Evolutionary conservation across 2,113 vertebrate genomes (phyloP).

Genomic region (Edolisoma coerulescens): DNA sequence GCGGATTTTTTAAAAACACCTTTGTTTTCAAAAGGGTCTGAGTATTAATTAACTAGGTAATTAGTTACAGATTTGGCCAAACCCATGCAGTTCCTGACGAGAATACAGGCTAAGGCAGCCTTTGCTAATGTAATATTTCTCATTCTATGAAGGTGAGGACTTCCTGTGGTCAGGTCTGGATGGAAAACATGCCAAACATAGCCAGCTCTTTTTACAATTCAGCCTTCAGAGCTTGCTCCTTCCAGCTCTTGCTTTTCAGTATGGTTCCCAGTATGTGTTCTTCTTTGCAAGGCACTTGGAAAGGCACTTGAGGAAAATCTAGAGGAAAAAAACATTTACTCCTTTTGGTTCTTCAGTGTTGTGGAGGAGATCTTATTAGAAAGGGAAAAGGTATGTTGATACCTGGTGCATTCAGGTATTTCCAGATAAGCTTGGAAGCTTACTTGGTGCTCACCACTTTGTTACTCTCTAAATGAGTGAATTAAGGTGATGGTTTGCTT

Average conservation of each 20-base stretch:
- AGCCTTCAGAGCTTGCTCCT: neutral
- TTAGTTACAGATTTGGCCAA: neutral
- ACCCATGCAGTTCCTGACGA: neutral
- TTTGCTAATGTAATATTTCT: neutral
- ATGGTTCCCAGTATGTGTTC: neutral
- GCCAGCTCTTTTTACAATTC: neutral
- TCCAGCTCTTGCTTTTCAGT: neutral
- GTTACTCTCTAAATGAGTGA: neutral
- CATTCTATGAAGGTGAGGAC: neutral
- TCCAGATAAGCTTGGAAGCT: neutral
- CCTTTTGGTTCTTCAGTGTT: neutral
- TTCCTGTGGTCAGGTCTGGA: neutral
- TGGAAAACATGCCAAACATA: neutral
- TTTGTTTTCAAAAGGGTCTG: neutral
- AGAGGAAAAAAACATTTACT: neutral
- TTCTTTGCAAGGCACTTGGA: neutral
- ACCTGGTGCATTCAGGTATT: neutral
- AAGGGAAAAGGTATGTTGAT: neutral
- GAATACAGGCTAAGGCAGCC: neutral
- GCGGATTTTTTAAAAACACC: rapidly evolving
- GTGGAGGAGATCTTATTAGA: neutral
- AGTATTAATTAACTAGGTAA: neutral
- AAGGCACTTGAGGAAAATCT: neutral
- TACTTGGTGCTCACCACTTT: neutral
- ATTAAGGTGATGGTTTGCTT: neutral